Percentiles rank a stretch among this genome's conserved stretches.
Evolutionary conservation across 2,888 invertebrate genomes (phyloP).

Genomic region (Coelopa pilipes): DNA sequence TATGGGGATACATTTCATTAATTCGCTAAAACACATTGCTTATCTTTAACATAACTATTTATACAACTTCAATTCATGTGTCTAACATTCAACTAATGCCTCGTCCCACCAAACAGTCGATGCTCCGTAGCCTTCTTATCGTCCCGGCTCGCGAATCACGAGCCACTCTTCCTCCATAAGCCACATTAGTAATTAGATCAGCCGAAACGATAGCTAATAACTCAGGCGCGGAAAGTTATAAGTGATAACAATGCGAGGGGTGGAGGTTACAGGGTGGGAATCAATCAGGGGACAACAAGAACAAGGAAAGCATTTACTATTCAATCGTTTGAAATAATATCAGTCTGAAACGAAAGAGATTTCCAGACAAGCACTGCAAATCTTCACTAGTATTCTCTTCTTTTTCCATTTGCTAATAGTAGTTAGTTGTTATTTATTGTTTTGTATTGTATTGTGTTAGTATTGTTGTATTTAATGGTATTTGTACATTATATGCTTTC

Average conservation of each 20-base stretch:
- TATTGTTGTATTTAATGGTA: conserved; percentile 34
- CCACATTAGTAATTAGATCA: no score
- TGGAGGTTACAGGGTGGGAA: neutral
- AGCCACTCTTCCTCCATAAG: no score
- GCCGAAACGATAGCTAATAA: neutral
- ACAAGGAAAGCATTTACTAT: no score
- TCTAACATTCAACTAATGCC: conserved; percentile 15
- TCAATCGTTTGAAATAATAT: no score
- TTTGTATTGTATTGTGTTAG: conserved; percentile 40
- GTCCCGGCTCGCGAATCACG: no score
- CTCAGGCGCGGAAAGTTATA: conserved; percentile 13
- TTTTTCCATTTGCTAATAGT: neutral
- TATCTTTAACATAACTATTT: conserved; percentile 28
- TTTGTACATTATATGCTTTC: conserved; percentile 39
- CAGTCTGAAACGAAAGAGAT: no score
- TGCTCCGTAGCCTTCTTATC: no score
- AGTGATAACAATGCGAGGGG: neutral
- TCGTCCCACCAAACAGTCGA: no score
- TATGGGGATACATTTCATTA: conserved; percentile 13
- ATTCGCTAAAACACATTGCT: conserved; percentile 23
- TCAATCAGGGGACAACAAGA: no score
- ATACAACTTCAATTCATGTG: conserved; percentile 3
- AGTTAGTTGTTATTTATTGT: conserved; percentile 30
- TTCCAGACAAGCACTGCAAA: neutral
- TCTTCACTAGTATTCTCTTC: neutral